Evolutionary conservation across 2,797 vertebrate genomes (phyloP), one percentile per base, ranked within the genome.

Genomic region (Decapterus maruadsi): DNA sequence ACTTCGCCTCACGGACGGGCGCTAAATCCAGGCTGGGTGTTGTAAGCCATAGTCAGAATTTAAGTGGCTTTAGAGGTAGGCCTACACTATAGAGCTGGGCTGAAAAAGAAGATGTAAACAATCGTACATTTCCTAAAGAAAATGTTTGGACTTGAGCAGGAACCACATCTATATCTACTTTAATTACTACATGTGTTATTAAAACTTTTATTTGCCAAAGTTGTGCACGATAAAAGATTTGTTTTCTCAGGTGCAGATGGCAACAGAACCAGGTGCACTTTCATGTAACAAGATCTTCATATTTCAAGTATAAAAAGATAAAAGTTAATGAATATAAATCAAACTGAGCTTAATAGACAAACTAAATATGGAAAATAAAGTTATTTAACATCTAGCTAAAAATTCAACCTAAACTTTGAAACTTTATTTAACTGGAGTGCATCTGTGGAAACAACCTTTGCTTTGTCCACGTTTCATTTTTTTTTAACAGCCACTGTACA

Each of bases 21-120:
- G 12, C 38, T 66, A 66, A 72, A 57, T 68, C 68, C 59, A 54
- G 0, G 17, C 57, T 43, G 9, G 61, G 61, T 16, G 1, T 61
- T 61, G 20, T 54, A 48, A 76, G 64, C 22, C 68, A 36, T 0
- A 19, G 53, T 17, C 19, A 40, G 46, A 50, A 46, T 31, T 70
- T 17, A 55, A 48, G 45, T 48, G 36, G 45, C 63, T 72, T 59
- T 38, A 58, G 31, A 72, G 29, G 56, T 6, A 20, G 40, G 54
- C 43, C 26, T 26, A 26, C 26, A 26, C 26, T 3, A 40, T 3
- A 40, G 29, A 43, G 50, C 40, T 20, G 65, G 13, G 26, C 42
- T 57, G 55, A 51, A 17, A 48, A 48, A 38, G 8, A 34, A 68
- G 40, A 40, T 43, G 20, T 38, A 20, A 36, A 58, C 53, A 8